These are phyloP conservation scores for Neolamprologus longior DNA, from an alignment of 2,113 vertebrate genomes.

Conservation along the genomic window DNA sequence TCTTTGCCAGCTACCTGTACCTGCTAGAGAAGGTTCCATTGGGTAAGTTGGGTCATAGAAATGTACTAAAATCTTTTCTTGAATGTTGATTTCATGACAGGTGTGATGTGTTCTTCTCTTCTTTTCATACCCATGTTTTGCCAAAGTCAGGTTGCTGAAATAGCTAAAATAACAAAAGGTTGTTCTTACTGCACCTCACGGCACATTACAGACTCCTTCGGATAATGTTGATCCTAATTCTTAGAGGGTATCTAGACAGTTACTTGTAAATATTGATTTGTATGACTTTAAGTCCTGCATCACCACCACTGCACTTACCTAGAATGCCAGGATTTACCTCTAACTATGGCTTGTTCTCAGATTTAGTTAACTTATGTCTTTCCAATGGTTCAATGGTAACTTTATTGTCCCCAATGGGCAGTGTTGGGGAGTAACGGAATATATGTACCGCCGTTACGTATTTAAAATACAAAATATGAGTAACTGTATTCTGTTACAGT, in stretches of 20 bases:
- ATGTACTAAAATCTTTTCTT: not conserved
- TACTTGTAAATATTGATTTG: not conserved
- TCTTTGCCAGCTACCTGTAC: slow-evolving; percentile 94
- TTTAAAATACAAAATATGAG: no score
- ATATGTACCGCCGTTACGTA: no score
- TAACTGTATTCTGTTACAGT: no score
- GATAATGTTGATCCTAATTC: not conserved
- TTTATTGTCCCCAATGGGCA: not conserved
- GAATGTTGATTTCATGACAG: not conserved
- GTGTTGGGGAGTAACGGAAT: no score
- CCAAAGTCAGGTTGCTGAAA: not conserved
- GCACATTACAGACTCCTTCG: not conserved
- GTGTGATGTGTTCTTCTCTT: not conserved
- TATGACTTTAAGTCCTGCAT: not conserved
- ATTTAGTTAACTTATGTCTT: not conserved
- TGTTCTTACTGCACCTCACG: not conserved
- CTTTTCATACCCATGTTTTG: not conserved
- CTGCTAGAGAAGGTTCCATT: slow-evolving; percentile 85
- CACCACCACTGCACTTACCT: not conserved
- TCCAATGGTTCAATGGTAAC: not conserved
- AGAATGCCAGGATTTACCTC: not conserved
- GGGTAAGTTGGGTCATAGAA: slow-evolving; percentile 70
- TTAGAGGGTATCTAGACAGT: not conserved
- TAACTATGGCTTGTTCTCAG: not conserved
- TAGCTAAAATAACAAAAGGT: not conserved